These are phyloP conservation scores for Dermatemys mawii DNA, from an alignment of 2,113 vertebrate species.

Conservation along the genomic window DNA sequence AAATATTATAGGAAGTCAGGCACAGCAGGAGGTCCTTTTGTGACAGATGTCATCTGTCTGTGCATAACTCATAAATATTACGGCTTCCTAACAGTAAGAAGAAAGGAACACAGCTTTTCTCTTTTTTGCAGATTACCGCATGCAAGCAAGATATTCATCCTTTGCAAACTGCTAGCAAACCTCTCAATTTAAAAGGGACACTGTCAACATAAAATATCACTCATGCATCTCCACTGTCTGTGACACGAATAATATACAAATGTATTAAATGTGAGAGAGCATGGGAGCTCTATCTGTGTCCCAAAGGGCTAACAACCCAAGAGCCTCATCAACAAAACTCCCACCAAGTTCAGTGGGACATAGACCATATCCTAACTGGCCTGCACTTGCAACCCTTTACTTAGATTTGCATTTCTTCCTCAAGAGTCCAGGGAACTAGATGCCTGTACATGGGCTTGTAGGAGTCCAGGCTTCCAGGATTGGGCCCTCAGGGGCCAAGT, in stretches of 20 bases:
- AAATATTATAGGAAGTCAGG: constrained; percentile 54
- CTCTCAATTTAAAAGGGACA: neutral
- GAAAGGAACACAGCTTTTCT: constrained; percentile 12
- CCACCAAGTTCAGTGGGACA: neutral
- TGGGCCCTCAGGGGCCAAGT: neutral
- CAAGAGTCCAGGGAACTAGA: neutral
- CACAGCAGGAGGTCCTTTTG: constrained; percentile 30
- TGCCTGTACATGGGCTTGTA: neutral
- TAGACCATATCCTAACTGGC: neutral
- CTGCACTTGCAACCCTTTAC: neutral
- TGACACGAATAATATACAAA: neutral
- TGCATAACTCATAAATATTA: constrained; percentile 54
- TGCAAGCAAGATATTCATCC: neutral
- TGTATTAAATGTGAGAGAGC: neutral
- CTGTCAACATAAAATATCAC: neutral
- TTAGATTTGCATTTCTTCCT: neutral
- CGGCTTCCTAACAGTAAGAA: constrained; percentile 37
- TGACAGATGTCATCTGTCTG: constrained; percentile 57
- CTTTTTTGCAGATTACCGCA: neutral
- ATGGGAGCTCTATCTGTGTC: neutral
- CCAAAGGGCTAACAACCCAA: neutral
- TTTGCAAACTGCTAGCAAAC: neutral
- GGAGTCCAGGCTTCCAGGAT: neutral
- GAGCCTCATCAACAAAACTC: neutral
- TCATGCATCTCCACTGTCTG: neutral